Base-by-base conservation (phyloP, 2,113 vertebrate species). In the Phalacrocorax brasilianus region DNA sequence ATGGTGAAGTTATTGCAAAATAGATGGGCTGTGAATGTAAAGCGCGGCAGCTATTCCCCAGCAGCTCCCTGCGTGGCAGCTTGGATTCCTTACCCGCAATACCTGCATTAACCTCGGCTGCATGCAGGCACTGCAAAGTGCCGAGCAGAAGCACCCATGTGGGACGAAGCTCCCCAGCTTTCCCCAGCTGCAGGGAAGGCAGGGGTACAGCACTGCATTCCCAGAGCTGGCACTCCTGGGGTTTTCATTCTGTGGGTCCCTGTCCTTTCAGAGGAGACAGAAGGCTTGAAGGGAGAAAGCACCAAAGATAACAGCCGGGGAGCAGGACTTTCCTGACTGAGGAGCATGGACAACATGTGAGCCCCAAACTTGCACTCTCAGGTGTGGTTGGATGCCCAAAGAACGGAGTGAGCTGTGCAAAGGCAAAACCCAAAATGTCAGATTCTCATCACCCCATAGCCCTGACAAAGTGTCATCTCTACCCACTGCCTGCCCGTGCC, bases 21-120 rank as follows among this genome's bases (percentile, higher is more conserved):
- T 95, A 96, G 96, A 96, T 93, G 96, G 95, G 93, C 94, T 95
- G 92, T 92, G 96, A 96, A 95, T 95, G 94, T 80, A 88, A 95
- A 96, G 91, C n/a, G 3, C 21, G 38, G 95, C 94, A 93, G 95
- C 95, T 68, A 67, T 93, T 95, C 94, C 93, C 92, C 83, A 70
- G 95, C 95, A 95, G 94, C 89, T 92, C 95, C 88, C 82, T 45
- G 76, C 33, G 0, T 8, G 84, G 87, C 3, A 1, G 68, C 93
- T 92, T 7, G 0, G 12, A 61, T 70, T 85, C 91, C 71, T 75
- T 58, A 21, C 80, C 71, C 23, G 3, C 71, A 53, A 1, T 70
- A 44, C 94, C 96, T 92, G 88, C 8, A 4, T 33, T 52, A 49
- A 38, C 75, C 95, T 49, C 8, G 8, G 80, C 93, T 80, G 61